Percentiles rank a stretch among this genome's conserved stretches.
Conservation (phyloP, 2,888 invertebrate genomes). For the Agrotis exclamationis region DNA sequence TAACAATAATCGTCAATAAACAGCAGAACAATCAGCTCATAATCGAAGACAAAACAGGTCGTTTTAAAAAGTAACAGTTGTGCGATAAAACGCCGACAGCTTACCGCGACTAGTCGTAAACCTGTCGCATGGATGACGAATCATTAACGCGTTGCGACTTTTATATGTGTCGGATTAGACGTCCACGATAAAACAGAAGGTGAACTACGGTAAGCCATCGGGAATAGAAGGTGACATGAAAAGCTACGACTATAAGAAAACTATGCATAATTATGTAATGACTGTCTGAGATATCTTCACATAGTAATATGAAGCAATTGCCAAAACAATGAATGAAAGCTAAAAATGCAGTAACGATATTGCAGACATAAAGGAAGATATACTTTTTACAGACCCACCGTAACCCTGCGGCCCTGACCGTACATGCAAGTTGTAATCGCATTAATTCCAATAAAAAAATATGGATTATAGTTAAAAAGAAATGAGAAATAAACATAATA, state of each 20-base stretch:
- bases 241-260: background rate
- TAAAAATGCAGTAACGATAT: no score
- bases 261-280: background rate
- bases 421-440: no score
- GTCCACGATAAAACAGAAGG: slow-evolving; percentile 10
- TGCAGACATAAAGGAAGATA: no score
- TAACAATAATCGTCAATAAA: slow-evolving; percentile 28
- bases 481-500: no score
- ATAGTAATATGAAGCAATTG: no score
- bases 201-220: background rate
- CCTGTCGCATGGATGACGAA: slow-evolving; percentile 72
- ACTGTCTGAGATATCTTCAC: no score
- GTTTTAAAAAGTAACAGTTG: slow-evolving; percentile 36
- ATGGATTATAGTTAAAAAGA: no score
- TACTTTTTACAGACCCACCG: no score
- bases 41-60: slow-evolving; percentile 44
- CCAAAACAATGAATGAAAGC: no score
- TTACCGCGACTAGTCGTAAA: slow-evolving; percentile 68
- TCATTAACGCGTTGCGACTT: slow-evolving; percentile 68
- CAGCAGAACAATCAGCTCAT: slow-evolving; percentile 36
- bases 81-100: slow-evolving; percentile 52
- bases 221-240: background rate
- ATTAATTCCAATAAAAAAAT: no score
- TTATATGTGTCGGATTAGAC: slow-evolving; percentile 37
- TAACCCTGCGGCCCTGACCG: no score